Conservation (phyloP, 2,113 vertebrate genomes). For the Heloderma charlesbogerti region DNA sequence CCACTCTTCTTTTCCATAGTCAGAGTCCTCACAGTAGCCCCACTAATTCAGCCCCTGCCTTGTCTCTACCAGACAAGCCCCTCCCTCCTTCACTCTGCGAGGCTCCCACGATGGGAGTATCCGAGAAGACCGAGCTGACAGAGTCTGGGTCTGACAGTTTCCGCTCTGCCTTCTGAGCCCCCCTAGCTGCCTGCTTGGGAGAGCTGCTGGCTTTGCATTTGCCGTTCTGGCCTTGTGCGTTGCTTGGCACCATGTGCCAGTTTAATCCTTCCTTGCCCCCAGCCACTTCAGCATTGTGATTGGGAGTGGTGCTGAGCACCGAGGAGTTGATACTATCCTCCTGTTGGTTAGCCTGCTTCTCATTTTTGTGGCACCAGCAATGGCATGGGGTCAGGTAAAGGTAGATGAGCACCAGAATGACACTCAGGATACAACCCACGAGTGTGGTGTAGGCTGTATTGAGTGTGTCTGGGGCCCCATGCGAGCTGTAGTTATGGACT, state of each 20-base stretch:
- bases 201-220: conserved; percentile 86
- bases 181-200: conserved; percentile 74
- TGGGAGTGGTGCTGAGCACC: conserved; percentile 92
- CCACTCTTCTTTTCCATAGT: background rate
- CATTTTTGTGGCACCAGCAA: conserved; percentile 88
- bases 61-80: background rate
- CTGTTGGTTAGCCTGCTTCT: conserved; percentile 81
- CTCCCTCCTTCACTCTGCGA: conserved; percentile 26
- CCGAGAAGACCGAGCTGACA: conserved; percentile 96
- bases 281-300: conserved; percentile 79
- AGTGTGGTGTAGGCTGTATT: conserved; percentile 97
- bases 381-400: conserved; percentile 96
- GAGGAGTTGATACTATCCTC: conserved; percentile 97
- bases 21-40: conserved; percentile 15
- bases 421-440: conserved; percentile 95
- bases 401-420: conserved; percentile 95
- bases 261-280: conserved; percentile 74
- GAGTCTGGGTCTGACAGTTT: conserved; percentile 96
- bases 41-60: conserved; percentile 29
- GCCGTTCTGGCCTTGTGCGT: conserved; percentile 88
- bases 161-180: conserved; percentile 81
- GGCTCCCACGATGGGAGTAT: conserved; percentile 90
- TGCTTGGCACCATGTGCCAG: conserved; percentile 79
- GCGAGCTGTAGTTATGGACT: conserved; percentile 91
- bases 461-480: conserved; percentile 84